Base-by-base conservation (phyloP, 2,888 invertebrate species). In the Dynastes tityus region DNA sequence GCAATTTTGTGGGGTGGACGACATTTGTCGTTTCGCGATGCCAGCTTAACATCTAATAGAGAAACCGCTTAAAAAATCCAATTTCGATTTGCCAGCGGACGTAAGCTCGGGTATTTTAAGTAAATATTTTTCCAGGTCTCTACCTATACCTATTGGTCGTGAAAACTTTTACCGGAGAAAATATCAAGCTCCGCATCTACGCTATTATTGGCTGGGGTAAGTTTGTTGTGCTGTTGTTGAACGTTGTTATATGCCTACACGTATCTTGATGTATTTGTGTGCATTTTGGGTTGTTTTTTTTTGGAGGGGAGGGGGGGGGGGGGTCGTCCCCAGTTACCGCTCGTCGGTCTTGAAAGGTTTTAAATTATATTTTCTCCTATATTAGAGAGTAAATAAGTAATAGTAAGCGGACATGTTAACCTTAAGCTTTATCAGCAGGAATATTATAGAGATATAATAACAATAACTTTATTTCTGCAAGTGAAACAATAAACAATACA, bases 141-240 rank as follows among this genome's bases (percentile, higher is more conserved):
- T 96, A 95, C 88, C 90, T 96, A 78, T 96, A 96, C 87, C 94
- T 96, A 91, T 89, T 96, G 86, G 96, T 96, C 81, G 95, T 95
- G 80, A 94, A 95, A 89, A 95, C 96, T 2, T 96, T 96, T 86
- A 94, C 94, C 71, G 93, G 95, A 80, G 95, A 96, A 87, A 95
- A 94, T 87, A 94, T 96, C 84, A 94, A 94, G 85, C 91, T 96
- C 75, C 92, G 93, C 84, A 92, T 95, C 32, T 96, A 95, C 87
- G 91, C 94, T 74, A 89, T 93, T 71, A 94, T 96, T 80, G 96
- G 96, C 80, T 96, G 96, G 96, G 96, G 96, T 96, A 88, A 92
- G 95, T 92, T 76, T 77, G 65, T 61, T 63, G 11, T 49, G 49
- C 40, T 3, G 49, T 63, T 45, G 45, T 45, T 45, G 45, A 45